phyloP scores from a whole-genome alignment of 2,888 invertebrate species.

The Encarsia formosa region DNA sequence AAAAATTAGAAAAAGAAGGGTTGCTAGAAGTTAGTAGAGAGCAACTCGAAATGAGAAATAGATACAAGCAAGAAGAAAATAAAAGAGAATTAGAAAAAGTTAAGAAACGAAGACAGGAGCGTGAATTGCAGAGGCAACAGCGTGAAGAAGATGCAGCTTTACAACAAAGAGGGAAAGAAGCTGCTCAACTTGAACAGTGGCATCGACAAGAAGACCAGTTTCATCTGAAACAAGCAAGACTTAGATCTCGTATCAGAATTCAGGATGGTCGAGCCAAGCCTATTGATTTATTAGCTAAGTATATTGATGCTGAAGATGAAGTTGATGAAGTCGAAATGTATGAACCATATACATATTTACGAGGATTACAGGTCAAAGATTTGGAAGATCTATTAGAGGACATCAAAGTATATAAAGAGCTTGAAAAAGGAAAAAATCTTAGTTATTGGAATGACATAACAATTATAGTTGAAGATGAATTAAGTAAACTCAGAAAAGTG shows the following conservation, averaged over 20 bases:
- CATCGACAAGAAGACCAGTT: slow-evolving; percentile 95
- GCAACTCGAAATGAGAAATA: slow-evolving; percentile 76
- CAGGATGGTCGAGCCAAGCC: slow-evolving; percentile 97
- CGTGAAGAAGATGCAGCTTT: slow-evolving; percentile 78
- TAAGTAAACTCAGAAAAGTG: slow-evolving; percentile 77
- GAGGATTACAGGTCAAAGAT: slow-evolving; percentile 84
- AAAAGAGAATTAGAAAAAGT: slow-evolving; percentile 88
- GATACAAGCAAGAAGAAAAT: slow-evolving; percentile 87
- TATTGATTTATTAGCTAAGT: slow-evolving; percentile 94
- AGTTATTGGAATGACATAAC: slow-evolving; percentile 96
- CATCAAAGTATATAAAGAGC: slow-evolving; percentile 89
- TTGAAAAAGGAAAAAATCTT: slow-evolving; percentile 83
- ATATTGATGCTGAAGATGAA: slow-evolving; percentile 84
- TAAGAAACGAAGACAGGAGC: slow-evolving; percentile 83
- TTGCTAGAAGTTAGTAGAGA: slow-evolving; percentile 71
- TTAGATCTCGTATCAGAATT: slow-evolving; percentile 91
- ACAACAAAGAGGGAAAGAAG: slow-evolving; percentile 83
- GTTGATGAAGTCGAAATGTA: slow-evolving; percentile 96
- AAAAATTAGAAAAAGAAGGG: slow-evolving; percentile 93
- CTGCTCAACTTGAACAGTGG: slow-evolving; percentile 90
- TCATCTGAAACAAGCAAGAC: slow-evolving; percentile 91
- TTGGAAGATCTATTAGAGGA: slow-evolving; percentile 94
- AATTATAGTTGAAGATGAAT: slow-evolving; percentile 89
- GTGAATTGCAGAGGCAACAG: slow-evolving; percentile 80
- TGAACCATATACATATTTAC: slow-evolving; percentile 93